Base-by-base conservation (phyloP, 2,888 invertebrate genomes). In the Himalopsyche anomala region DNA sequence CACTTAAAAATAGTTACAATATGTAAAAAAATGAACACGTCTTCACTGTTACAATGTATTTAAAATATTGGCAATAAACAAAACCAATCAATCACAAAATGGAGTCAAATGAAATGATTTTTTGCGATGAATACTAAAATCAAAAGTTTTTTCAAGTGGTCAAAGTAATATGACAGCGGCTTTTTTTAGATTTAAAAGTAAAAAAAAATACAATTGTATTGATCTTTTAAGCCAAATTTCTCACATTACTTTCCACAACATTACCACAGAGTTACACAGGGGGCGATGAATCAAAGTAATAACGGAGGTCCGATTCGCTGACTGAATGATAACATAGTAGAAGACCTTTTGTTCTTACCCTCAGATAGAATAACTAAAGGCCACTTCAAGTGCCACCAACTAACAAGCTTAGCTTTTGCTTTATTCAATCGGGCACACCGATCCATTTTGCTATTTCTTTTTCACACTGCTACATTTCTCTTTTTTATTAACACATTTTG, bases 221-320 rank as follows among this genome's bases (percentile, higher is more conserved):
- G 56, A n/a, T n/a, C 56, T 56, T 8, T 56, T 19, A n/a, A 28
- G 28, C 28, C 8, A 62, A 19, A 5, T 62, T 3, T 3, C 62
- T 8, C n/a, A 19, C 62, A n/a, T 19, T 19, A 19, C 19, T 62
- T 62, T 62, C 19, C 62, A 62, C 19, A 62, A 62, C 62, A 62
- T 40, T 28, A 81, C 80, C 85, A 84, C 85, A 81, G 38, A 36
- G 80, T 80, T 81, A 81, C 91, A 90, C 91, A 91, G 91, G 91
- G 51, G 91, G 92, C 92, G 91, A 92, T 91, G 91, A 91, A 91
- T 91, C 91, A 90, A 92, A 93, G 92, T 92, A 92, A 93, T 92
- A 93, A 92, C 92, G 92, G 92, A 92, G 92, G 93, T 92, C 92
- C 92, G 92, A 91, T 92, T 93, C 93, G 93, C 92, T 93, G 92